Evolutionary conservation across 2,888 invertebrate species (phyloP).

Genomic region (Poecilobothrus nobilitatus): DNA sequence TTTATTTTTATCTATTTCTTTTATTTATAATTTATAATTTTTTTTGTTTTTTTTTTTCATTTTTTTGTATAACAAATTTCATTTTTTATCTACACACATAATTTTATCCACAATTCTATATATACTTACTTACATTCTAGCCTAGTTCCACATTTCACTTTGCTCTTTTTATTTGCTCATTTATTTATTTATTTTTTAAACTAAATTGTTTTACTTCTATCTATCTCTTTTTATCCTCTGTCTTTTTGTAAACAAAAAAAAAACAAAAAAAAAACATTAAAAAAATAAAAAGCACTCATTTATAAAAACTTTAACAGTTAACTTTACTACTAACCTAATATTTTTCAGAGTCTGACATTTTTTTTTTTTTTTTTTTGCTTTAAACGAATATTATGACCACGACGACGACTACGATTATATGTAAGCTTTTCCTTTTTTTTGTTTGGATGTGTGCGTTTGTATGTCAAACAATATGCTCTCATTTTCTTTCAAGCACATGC

Average conservation of each 20-base stretch:
- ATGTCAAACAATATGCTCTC: not conserved
- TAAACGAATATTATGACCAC: not conserved
- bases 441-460: too few species aligned
- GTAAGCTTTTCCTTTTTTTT: too few species aligned
- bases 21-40: not conserved
- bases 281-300: too few species aligned
- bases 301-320: not conserved
- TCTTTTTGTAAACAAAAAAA: too few species aligned
- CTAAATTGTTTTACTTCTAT: not conserved
- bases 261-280: not conserved
- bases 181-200: not conserved
- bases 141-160: too few species aligned
- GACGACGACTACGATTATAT: too few species aligned
- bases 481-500: not conserved
- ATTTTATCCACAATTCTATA: too few species aligned
- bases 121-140: too few species aligned
- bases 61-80: not conserved
- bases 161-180: too few species aligned
- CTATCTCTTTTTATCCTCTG: not conserved
- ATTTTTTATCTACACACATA: too few species aligned
- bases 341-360: not conserved
- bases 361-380: not conserved
- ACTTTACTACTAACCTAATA: slow-evolving; percentile 1
- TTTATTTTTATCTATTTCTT: too few species aligned
- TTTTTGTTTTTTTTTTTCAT: not conserved